Evolutionary conservation across 1,140 invertebrate species (phyloP), one percentile per base, ranked within the genome.

Genomic region (Zaprionus davidi): DNA sequence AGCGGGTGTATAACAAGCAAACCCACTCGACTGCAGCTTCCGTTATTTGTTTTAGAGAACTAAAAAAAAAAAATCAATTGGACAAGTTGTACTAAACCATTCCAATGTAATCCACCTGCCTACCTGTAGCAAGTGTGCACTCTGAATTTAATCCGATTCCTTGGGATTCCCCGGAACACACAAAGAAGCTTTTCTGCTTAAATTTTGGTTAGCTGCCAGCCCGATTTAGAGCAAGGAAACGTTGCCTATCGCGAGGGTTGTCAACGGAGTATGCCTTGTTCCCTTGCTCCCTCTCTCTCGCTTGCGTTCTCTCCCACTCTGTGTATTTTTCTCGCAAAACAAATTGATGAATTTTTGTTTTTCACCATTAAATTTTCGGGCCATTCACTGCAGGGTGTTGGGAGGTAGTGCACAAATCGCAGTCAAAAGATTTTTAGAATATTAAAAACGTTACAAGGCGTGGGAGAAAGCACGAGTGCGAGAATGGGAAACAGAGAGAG

Each of bases 361-460:
- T 75, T 75, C n/a, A 67, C 58, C 51, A 69, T 58, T 67, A 44
- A 58, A 57, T 65, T 63, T 72, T 82, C 53, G 55, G 63, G 36
- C 53, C 9, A 51, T 24, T 46, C 41, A 17, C 46, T 56, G 53
- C 31, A 65, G 70, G 64, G 71, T 58, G 34, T 58, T 68, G 44
- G 76, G 63, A 46, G 71, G 79, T 87, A 82, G 83, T 87, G 71
- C 64, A 70, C 64, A 70, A 73, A 62, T 71, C 49, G 69, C 74
- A 70, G 57, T 79, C 57, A 71, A 76, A 76, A 72, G 65, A 81
- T 72, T 79, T 88, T 90, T 90, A 84, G 85, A 90, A 81, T 88
- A 88, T 88, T 88, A 88, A 88, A 81, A 88, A 64, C 67, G 53
- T 76, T 84, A 74, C 81, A 88, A 74, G 57, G 49, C 41, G 11